Evolutionary conservation across 2,113 vertebrate genomes (phyloP).

Genomic region (Acrocephalus kingi): DNA sequence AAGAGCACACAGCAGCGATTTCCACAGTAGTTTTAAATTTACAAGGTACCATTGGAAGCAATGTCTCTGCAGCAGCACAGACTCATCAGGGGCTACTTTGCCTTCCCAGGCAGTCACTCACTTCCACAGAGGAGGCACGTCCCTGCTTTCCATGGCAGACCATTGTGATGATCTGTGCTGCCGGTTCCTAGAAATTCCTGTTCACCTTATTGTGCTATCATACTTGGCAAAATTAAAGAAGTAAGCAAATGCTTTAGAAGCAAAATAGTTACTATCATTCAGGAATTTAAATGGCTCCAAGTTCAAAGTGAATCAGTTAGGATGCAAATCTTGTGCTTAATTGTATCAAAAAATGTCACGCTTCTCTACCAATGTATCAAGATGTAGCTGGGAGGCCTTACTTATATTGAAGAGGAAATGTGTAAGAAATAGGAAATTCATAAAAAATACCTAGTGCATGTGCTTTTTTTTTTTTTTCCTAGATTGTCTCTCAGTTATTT

Average conservation of each 20-base stretch:
- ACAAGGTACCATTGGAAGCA: not conserved
- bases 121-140: not conserved
- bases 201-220: not conserved
- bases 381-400: not conserved
- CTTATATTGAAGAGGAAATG: not conserved
- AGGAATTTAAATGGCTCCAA: not conserved
- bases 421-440: not conserved
- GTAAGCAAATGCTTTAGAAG: not conserved
- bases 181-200: not conserved
- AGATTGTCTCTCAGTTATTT: slow-evolving; percentile 29
- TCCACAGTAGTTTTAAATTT: not conserved
- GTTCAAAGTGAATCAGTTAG: not conserved
- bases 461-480: not conserved
- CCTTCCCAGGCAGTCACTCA: not conserved
- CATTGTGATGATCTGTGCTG: not conserved
- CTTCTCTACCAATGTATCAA: not conserved
- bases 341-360: not conserved
- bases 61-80: not conserved
- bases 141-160: not conserved
- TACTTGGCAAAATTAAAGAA: not conserved
- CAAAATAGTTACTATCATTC: not conserved
- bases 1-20: not conserved
- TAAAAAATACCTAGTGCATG: not conserved
- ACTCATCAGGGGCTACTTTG: not conserved
- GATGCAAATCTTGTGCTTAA: not conserved